Percentiles rank a stretch among this genome's conserved stretches.
Conservation (phyloP, 1,140 invertebrate species). For the Dolichoris vasculosae region DNA sequence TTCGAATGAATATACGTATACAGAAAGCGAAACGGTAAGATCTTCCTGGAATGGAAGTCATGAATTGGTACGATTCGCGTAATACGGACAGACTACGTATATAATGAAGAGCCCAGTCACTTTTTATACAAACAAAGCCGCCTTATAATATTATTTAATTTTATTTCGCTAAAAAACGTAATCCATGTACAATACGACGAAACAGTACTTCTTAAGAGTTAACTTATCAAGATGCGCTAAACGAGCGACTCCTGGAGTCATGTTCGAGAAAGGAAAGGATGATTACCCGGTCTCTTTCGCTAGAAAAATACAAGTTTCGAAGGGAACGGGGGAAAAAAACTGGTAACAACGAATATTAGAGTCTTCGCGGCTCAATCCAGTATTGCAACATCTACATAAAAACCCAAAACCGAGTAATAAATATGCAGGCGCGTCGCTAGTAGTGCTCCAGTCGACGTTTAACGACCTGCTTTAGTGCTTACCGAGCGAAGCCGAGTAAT, state of each 20-base stretch:
- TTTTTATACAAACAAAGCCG: background rate
- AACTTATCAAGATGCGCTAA: too few relatives aligned
- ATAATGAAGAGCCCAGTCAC: too few relatives aligned
- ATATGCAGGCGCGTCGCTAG: background rate
- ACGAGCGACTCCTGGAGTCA: too few relatives aligned
- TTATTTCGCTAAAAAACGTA: background rate
- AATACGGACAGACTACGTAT: too few relatives aligned
- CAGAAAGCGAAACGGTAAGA: background rate
- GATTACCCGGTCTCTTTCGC: background rate
- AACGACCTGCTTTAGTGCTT: conserved; percentile 14
- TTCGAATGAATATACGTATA: too few relatives aligned
- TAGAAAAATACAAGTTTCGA: background rate
- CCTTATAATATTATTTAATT: background rate
- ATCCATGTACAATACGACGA: too few relatives aligned
- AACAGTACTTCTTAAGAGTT: too few relatives aligned
- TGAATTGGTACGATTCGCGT: background rate
- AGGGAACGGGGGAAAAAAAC: background rate
- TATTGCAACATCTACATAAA: background rate
- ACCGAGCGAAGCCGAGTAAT: background rate
- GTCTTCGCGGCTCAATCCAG: background rate
- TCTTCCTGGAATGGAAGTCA: background rate
- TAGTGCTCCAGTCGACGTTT: conserved; percentile 1
- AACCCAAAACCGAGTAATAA: conserved; percentile 10
- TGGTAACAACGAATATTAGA: background rate
- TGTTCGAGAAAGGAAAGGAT: too few relatives aligned